A percentile compares a stretch with the other conserved stretches of the same genome.
Evolutionary conservation across 2,113 vertebrate genomes (phyloP).

Genomic region (Cynoglossus semilaevis): DNA sequence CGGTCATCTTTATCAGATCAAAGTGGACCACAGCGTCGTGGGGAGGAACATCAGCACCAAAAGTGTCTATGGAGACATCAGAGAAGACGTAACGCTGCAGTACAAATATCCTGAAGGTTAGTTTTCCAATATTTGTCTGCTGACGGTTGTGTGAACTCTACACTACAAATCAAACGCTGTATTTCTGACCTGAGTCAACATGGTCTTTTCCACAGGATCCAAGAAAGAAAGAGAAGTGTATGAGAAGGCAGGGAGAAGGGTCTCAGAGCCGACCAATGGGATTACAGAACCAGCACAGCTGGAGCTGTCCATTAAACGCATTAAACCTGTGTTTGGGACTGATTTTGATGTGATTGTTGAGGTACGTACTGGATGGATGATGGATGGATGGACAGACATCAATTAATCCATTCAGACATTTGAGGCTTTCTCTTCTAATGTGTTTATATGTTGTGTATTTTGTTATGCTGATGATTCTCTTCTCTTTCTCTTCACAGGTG

Average conservation of each 20-base stretch:
- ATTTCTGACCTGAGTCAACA: not conserved
- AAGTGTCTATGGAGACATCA: constrained; percentile 66
- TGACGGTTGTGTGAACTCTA: not conserved
- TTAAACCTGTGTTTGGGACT: constrained; percentile 71
- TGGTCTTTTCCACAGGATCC: constrained; percentile 65
- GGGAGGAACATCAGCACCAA: constrained; percentile 81
- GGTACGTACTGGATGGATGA: constrained; percentile 44
- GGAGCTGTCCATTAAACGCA: constrained; percentile 69
- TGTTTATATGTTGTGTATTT: not conserved
- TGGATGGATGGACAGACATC: not conserved
- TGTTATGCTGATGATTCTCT: not conserved
- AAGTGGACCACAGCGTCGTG: constrained; percentile 44
- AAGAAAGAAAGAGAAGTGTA: constrained; percentile 73
- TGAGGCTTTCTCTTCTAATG: not conserved
- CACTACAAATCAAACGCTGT: no score
- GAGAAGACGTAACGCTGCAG: constrained; percentile 74
- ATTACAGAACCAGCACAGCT: constrained; percentile 28
- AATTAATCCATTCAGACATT: no score
- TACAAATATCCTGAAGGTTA: constrained; percentile 82
- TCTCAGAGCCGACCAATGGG: not conserved
- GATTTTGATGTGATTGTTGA: constrained; percentile 79
- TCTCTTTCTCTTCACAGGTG: constrained; percentile 47
- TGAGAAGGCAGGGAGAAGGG: constrained; percentile 63
- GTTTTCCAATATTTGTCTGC: not conserved
- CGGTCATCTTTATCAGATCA: constrained; percentile 24